These are phyloP conservation scores for Caranx melampygus DNA, from an alignment of 2,113 vertebrate species.

Conservation along the genomic window DNA sequence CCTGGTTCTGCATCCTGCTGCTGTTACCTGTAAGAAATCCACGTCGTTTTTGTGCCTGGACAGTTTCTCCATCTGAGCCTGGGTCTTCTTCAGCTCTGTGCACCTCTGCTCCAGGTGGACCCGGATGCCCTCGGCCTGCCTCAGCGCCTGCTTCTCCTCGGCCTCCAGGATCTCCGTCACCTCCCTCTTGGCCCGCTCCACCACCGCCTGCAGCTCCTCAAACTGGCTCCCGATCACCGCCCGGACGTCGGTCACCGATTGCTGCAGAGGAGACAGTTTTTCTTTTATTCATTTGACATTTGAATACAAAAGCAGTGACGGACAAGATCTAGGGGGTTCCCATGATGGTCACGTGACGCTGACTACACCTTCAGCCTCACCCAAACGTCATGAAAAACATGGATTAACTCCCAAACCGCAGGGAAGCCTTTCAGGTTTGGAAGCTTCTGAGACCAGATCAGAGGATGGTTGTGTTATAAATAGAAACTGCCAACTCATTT, in stretches of 20 bases:
- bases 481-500: background rate
- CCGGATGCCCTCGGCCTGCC: constrained; percentile 85
- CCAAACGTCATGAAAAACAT: background rate
- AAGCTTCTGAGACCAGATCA: background rate
- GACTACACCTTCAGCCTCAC: background rate
- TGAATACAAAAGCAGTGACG: background rate
- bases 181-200: constrained; percentile 82
- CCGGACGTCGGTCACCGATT: constrained; percentile 85
- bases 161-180: constrained; percentile 84
- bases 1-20: background rate
- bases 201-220: constrained; percentile 76
- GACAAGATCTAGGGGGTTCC: background rate
- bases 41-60: constrained; percentile 80
- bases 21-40: constrained; percentile 86
- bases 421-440: constrained; percentile 6
- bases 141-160: constrained; percentile 83
- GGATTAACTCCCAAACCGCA: constrained; percentile 13
- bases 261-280: constrained; percentile 63
- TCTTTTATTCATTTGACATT: background rate
- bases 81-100: constrained; percentile 81
- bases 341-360: background rate
- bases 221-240: constrained; percentile 84
- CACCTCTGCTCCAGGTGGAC: constrained; percentile 84
- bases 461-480: constrained; percentile 6
- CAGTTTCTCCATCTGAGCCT: constrained; percentile 82